Evolutionary conservation across 2,113 vertebrate species (phyloP).

Genomic region (Cryptotis parvus): DNA sequence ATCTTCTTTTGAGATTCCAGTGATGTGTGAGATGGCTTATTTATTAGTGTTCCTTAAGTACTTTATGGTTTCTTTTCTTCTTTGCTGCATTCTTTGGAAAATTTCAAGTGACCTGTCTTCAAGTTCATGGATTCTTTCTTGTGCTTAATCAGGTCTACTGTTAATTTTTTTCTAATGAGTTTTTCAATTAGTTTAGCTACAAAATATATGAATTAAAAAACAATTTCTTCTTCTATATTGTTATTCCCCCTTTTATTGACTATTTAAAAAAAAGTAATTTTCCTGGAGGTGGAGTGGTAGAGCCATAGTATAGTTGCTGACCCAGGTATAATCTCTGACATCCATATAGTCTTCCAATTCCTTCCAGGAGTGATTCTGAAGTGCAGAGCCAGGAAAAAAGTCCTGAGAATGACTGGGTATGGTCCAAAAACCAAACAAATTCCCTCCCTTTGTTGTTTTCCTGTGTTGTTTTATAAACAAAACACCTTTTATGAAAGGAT

Average conservation of each 20-base stretch:
- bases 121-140: neutral
- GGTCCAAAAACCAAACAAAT: no score
- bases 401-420: no score
- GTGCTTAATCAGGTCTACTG: neutral
- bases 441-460: no score
- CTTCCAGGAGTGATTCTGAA: no score
- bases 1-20: neutral
- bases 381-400: no score
- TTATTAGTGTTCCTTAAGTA: neutral
- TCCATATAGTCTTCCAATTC: neutral
- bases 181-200: constrained; percentile 16
- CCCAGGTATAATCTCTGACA: neutral
- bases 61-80: neutral
- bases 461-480: neutral
- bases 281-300: neutral
- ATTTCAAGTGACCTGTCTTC: neutral
- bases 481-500: no score
- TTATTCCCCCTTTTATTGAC: neutral
- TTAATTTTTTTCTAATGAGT: neutral
- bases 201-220: neutral
- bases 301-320: no score
- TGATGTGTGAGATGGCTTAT: neutral
- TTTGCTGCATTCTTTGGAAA: neutral
- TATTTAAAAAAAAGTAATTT: neutral
- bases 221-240: neutral